These are phyloP conservation scores for Andrena praecox DNA, from an alignment of 2,888 invertebrate genomes.

Conservation along the genomic window DNA sequence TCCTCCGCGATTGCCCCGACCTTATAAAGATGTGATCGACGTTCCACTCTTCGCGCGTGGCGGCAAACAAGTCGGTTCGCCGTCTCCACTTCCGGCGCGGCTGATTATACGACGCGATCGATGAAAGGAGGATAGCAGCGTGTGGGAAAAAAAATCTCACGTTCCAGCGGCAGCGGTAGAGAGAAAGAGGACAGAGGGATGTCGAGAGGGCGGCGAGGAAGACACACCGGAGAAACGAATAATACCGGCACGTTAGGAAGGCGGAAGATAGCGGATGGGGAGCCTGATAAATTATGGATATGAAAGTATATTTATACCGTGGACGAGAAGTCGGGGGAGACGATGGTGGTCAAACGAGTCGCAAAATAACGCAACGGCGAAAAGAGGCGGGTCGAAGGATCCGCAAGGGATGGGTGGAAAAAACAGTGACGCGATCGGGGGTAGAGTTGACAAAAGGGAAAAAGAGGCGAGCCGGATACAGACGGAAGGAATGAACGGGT, in stretches of 20 bases:
- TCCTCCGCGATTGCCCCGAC: not conserved
- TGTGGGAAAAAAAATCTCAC: not conserved
- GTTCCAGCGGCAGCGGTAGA: not conserved
- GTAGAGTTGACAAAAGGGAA: slow-evolving; percentile 13
- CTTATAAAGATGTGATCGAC: slow-evolving; percentile 31
- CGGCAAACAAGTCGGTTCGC: slow-evolving; percentile 28
- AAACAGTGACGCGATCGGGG: not conserved
- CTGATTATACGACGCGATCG: slow-evolving; percentile 40
- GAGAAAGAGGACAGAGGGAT: not conserved
- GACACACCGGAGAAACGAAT: not conserved
- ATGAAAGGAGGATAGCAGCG: slow-evolving; percentile 14
- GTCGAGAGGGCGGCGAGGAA: not conserved
- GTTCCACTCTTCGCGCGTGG: slow-evolving; percentile 1
- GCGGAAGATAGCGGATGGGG: not conserved
- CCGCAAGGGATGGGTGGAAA: not conserved
- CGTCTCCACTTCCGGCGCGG: slow-evolving; percentile 46
- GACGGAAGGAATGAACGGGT: slow-evolving; percentile 27
- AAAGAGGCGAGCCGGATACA: slow-evolving; percentile 6
- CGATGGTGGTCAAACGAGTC: not conserved
- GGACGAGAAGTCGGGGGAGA: not conserved
- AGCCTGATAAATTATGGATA: slow-evolving; percentile 24
- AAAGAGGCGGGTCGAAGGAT: not conserved
- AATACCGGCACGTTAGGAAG: not conserved
- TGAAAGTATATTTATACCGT: slow-evolving; percentile 6
- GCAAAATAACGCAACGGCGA: not conserved